A percentile compares a stretch with the other conserved stretches of the same genome.
phyloP scores from a whole-genome alignment of 2,113 vertebrate genomes.

The Odocoileus hemionus region DNA sequence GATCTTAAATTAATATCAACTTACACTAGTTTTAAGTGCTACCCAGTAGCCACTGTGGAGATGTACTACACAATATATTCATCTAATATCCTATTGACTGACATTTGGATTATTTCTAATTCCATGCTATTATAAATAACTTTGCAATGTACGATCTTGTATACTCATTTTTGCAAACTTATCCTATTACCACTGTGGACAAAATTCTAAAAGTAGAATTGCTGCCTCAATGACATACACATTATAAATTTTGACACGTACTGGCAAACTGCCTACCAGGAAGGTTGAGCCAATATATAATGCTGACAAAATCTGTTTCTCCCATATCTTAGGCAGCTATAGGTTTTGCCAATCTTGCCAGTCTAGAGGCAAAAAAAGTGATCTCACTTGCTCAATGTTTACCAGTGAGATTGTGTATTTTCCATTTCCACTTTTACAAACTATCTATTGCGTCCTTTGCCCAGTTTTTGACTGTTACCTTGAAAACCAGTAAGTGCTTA shows the following conservation, averaged over 20 bases:
- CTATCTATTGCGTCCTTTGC: background rate
- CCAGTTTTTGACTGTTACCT: background rate
- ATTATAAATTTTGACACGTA: background rate
- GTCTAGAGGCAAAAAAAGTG: background rate
- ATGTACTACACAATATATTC: background rate
- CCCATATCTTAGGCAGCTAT: background rate
- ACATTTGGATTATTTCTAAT: background rate
- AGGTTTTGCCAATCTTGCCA: background rate
- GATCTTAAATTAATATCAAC: slow-evolving; percentile 1
- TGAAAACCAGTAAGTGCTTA: background rate
- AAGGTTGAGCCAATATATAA: background rate
- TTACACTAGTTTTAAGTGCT: background rate
- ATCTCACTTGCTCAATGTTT: background rate
- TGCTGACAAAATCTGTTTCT: background rate
- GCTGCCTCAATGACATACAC: background rate
- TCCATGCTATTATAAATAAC: background rate
- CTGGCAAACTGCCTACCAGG: background rate
- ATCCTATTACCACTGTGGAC: background rate
- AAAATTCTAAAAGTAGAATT: background rate
- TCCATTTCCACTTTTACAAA: slow-evolving; percentile 1
- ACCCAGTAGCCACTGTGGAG: background rate
- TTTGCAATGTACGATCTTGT: background rate
- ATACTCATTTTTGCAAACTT: background rate
- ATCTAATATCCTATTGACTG: background rate
- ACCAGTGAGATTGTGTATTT: background rate